Conservation (phyloP, 2,113 vertebrate genomes). For the Chlorodrepanis virens region DNA sequence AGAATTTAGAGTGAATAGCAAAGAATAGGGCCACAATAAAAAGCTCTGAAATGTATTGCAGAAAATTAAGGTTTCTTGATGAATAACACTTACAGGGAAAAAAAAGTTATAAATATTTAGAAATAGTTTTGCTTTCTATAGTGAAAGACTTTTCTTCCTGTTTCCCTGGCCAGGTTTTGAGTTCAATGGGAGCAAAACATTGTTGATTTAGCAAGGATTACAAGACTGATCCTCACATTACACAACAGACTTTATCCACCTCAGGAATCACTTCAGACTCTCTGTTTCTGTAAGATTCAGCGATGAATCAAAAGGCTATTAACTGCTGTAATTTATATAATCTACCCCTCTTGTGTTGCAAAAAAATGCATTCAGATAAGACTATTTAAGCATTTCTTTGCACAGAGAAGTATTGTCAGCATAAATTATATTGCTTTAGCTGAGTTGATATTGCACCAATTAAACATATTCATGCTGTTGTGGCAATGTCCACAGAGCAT, state of each 20-base stretch:
- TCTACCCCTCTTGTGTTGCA: background rate
- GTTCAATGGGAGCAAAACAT: background rate
- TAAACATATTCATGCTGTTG: slow-evolving; percentile 12
- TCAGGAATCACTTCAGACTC: slow-evolving; percentile 22
- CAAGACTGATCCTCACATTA: slow-evolving; percentile 15
- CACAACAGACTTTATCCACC: slow-evolving; percentile 11
- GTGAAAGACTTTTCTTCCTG: background rate
- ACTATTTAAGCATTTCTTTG: background rate
- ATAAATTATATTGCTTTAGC: background rate
- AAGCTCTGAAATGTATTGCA: background rate
- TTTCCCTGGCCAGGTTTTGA: slow-evolving; percentile 5
- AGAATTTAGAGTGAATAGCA: background rate
- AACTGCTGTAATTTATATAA: slow-evolving; percentile 38
- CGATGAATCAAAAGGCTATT: background rate
- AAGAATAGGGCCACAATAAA: background rate
- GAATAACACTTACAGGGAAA: background rate
- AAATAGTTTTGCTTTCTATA: background rate
- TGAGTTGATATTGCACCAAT: background rate
- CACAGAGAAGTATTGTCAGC: slow-evolving; percentile 15
- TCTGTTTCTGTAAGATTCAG: background rate
- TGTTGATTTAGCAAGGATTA: slow-evolving; percentile 40
- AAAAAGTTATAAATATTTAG: background rate
- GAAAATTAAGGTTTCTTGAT: background rate
- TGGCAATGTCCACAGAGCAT: background rate
- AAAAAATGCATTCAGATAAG: slow-evolving; percentile 15